Percentiles rank a stretch among this genome's conserved stretches.
phyloP scores from a whole-genome alignment of 2,797 vertebrate genomes.

The Sparidentex hasta region DNA sequence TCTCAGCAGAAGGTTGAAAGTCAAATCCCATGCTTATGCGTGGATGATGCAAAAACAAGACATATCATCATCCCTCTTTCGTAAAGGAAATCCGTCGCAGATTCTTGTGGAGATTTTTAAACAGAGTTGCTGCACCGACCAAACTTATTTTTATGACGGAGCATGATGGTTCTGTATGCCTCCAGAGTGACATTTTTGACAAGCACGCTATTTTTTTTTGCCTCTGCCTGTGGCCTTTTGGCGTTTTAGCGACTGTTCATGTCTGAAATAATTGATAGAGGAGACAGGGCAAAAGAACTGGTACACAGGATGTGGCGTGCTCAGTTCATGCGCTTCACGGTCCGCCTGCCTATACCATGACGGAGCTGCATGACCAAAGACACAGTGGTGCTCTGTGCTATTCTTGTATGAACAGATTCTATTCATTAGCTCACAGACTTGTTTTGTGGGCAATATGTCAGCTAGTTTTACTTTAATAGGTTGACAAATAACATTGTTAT shows the following conservation, averaged over 20 bases:
- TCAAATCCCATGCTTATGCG: conserved; percentile 7
- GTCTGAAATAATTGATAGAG: no score
- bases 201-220: background rate
- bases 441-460: background rate
- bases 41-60: conserved; percentile 22
- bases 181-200: conserved; percentile 11
- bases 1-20: conserved; percentile 12
- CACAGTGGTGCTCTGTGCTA: conserved; percentile 14
- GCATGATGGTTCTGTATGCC: background rate
- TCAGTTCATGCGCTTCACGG: background rate
- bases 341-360: background rate
- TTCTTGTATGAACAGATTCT: conserved; percentile 9
- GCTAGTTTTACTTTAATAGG: background rate
- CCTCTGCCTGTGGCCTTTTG: background rate
- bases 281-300: background rate
- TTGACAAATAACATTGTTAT: background rate
- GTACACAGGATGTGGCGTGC: background rate
- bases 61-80: conserved; percentile 6
- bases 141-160: background rate
- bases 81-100: background rate
- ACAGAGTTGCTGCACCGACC: background rate
- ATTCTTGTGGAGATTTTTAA: conserved; percentile 4
- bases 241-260: background rate
- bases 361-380: background rate
- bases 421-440: background rate